Evolutionary conservation across 2,113 vertebrate species (phyloP).

Genomic region (Burhinus oedicnemus): DNA sequence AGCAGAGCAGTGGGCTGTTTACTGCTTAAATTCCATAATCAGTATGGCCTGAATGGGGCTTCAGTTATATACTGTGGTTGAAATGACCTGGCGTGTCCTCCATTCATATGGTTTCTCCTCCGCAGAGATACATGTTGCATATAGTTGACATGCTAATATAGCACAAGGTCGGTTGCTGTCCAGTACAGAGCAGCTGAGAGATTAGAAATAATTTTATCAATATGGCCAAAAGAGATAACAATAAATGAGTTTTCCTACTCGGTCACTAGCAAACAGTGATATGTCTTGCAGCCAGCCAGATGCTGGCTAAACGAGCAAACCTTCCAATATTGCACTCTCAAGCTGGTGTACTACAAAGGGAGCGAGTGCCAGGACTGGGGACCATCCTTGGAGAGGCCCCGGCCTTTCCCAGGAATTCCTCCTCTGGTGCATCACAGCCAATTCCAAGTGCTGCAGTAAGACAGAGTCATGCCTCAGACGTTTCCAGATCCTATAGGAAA

Average conservation of each 20-base stretch:
- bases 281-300: not conserved
- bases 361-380: not conserved
- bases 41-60: not conserved
- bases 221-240: not conserved
- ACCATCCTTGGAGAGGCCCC: not conserved
- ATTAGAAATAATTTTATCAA: not conserved
- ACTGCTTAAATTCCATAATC: not conserved
- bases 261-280: not conserved
- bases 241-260: not conserved
- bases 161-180: not conserved
- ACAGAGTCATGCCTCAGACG: slow-evolving; percentile 7
- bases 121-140: not conserved
- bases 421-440: not conserved
- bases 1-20: not conserved
- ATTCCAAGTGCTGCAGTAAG: slow-evolving; percentile 30
- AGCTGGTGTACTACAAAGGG: not conserved
- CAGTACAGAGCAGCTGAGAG: not conserved
- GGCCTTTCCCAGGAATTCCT: slow-evolving; percentile 47
- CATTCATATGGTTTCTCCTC: not conserved
- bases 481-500: slow-evolving; percentile 53
- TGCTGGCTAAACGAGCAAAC: not conserved
- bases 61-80: not conserved
- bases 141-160: not conserved
- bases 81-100: not conserved
- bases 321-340: not conserved